Percentiles rank a stretch among this genome's conserved stretches.
phyloP scores from a whole-genome alignment of 2,797 vertebrate species.

The Aldrovandia affinis region DNA sequence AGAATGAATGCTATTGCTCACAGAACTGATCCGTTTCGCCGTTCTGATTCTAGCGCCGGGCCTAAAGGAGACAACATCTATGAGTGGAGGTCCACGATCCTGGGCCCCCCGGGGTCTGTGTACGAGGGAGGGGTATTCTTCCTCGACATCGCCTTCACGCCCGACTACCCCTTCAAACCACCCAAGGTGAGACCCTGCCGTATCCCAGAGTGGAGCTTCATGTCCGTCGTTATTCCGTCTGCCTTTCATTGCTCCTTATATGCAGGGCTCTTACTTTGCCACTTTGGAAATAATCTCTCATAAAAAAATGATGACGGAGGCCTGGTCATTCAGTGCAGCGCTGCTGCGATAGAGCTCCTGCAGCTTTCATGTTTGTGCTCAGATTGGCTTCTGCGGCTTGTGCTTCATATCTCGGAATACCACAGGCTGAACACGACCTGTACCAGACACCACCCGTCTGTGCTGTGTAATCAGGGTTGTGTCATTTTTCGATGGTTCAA shows the following conservation, averaged over 20 bases:
- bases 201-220: background rate
- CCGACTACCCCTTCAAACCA: conserved; percentile 89
- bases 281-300: conserved; percentile 4
- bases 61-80: conserved; percentile 90
- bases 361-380: background rate
- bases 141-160: conserved; percentile 87
- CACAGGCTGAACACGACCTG: background rate
- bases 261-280: background rate
- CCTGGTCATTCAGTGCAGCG: background rate
- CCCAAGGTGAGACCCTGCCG: conserved; percentile 76
- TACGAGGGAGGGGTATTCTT: conserved; percentile 89
- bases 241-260: background rate
- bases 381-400: background rate
- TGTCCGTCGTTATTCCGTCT: background rate
- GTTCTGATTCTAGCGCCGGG: conserved; percentile 72
- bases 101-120: conserved; percentile 86
- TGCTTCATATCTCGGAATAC: background rate
- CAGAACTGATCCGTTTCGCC: conserved; percentile 20
- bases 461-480: background rate
- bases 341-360: background rate
- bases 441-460: background rate
- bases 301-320: background rate
- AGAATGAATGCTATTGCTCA: background rate
- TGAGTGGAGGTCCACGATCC: conserved; percentile 87
- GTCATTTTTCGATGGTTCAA: background rate